Evolutionary conservation across 35 echinoderm and acorn worm species (phyloP), one percentile per base, ranked within the genome.

Genomic region (Amphiura filiformis): DNA sequence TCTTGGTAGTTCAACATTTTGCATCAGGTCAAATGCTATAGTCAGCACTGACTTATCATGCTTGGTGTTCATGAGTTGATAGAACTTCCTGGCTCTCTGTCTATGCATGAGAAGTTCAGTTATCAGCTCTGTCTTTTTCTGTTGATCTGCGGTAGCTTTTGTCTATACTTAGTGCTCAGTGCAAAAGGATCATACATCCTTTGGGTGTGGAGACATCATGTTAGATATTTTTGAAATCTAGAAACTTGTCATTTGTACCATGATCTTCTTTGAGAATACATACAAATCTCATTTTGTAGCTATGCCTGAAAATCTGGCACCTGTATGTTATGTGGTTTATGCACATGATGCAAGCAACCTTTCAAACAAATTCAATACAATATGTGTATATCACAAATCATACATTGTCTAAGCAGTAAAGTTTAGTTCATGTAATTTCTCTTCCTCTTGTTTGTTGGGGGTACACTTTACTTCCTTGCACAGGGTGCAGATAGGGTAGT

Each of bases 21-120:
- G 83, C 82, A 91, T 91, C 9, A 91, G 26, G 39, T 91, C 75
- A 79, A 91, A 91, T 31, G 38, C 44, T 34, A 90, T 70, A 37
- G 75, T n/a, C 38, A 86, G 70, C 32, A 75, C 20, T 7, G 38
- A 57, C n/a, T 9, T 65, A 36, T 88, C 86, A 1, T 88, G 65
- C 32, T 26, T 86, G 15, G 65, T 35, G 36, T 47, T 39, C 57
- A 85, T 36, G 61, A 85, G 36, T 23, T 42, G 1, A 65, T 85
- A 79, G 44, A 91, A 91, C 49, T 79, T 30, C 32, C 65, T 91
- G 7, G 89, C 79, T 14, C 61, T 15, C 38, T 77, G 76, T 13
- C 36, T 56, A 39, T 91, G 89, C 14, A 91, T 83, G 20, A 86
- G 49, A 30, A 86, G 35, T 36, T 91, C 82, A 20, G 89, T 91